These are phyloP conservation scores for Centropus bengalensis DNA, from an alignment of 2,113 vertebrate genomes.

Conservation along the genomic window DNA sequence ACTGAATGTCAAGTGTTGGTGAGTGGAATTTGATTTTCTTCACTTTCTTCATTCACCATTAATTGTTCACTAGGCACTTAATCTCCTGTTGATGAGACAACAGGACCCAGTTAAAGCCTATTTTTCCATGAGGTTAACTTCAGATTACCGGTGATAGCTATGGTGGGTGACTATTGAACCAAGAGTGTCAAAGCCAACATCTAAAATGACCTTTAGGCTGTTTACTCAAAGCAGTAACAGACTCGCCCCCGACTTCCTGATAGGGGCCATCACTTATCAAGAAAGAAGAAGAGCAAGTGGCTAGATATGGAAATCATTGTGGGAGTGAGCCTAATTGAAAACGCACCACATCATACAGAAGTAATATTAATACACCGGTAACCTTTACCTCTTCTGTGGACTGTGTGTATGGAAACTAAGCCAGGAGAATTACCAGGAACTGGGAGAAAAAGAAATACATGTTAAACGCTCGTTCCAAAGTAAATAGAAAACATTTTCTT, in stretches of 20 bases:
- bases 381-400: conserved; percentile 45
- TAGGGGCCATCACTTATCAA: conserved; percentile 55
- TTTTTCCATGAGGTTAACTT: conserved; percentile 39
- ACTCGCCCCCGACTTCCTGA: conserved; percentile 70
- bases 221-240: conserved; percentile 67
- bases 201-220: conserved; percentile 71
- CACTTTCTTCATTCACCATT: background rate
- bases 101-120: background rate
- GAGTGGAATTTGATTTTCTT: background rate
- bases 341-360: background rate
- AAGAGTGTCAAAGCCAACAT: conserved; percentile 59
- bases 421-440: background rate
- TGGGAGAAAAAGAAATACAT: background rate
- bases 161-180: conserved; percentile 59
- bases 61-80: background rate
- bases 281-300: conserved; percentile 65
- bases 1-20: background rate
- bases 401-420: background rate
- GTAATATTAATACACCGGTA: background rate
- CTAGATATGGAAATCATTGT: conserved; percentile 67
- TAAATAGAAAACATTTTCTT: background rate
- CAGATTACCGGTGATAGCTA: background rate
- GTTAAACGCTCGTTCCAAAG: background rate
- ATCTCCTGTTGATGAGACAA: background rate
- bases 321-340: conserved; percentile 61